phyloP scores from a whole-genome alignment of 2,113 vertebrate genomes.

The Toxostoma redivivum region DNA sequence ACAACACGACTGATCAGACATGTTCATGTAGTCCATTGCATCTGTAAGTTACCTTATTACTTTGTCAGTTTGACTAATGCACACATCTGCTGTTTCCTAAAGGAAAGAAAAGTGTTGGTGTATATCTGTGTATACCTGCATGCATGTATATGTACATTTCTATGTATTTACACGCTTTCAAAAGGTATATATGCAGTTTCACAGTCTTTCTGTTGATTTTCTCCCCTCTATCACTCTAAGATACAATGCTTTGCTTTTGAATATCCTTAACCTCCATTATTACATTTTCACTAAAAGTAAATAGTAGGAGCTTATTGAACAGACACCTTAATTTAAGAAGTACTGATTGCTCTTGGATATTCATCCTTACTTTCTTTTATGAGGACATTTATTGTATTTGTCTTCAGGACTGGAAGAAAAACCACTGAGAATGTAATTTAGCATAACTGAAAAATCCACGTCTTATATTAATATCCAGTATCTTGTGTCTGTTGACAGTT shows the following conservation, averaged over 20 bases:
- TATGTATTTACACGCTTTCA: neutral
- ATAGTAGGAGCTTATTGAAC: neutral
- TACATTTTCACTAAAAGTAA: slow-evolving; percentile 31
- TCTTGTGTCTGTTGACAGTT: neutral
- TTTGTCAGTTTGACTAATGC: neutral
- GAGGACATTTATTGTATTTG: slow-evolving; percentile 9
- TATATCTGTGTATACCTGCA: neutral
- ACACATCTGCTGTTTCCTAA: neutral
- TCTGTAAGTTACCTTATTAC: neutral
- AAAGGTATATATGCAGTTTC: neutral
- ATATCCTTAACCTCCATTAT: neutral
- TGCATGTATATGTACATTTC: neutral
- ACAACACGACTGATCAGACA: neutral
- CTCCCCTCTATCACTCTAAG: neutral
- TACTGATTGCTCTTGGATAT: slow-evolving; percentile 25
- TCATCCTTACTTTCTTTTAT: slow-evolving; percentile 23
- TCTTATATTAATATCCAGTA: neutral
- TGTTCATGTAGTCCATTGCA: neutral
- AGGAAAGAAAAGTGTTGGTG: neutral
- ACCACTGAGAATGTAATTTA: neutral
- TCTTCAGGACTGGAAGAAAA: slow-evolving; percentile 32
- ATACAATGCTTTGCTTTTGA: neutral
- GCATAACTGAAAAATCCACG: neutral
- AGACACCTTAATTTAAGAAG: neutral
- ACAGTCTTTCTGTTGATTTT: neutral